phyloP scores from a whole-genome alignment of 2,797 vertebrate genomes.

The Crax fasciolata region DNA sequence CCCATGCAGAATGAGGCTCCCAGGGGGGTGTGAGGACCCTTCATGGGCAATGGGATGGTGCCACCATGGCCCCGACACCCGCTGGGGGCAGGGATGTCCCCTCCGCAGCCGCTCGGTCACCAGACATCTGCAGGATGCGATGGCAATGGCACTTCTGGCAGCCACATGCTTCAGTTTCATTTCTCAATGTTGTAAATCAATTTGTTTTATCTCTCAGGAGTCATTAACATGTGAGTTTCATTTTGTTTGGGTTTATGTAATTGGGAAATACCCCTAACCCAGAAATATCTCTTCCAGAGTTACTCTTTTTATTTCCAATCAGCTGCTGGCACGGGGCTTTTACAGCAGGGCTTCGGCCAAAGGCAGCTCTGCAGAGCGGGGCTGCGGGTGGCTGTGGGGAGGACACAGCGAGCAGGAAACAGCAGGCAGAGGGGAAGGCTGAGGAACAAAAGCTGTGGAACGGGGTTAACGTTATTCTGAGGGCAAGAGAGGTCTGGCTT shows the following conservation, averaged over 20 bases:
- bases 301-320: background rate
- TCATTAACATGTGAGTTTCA: background rate
- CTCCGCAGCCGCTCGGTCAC: background rate
- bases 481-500: background rate
- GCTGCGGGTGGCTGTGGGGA: background rate
- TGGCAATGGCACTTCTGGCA: background rate
- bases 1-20: fast-evolving
- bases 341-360: background rate
- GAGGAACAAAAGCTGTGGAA: background rate
- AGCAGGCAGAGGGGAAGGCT: fast-evolving
- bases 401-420: fast-evolving
- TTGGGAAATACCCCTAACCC: background rate
- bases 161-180: background rate
- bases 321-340: background rate
- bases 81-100: fast-evolving
- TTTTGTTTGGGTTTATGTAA: background rate
- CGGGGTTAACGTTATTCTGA: background rate
- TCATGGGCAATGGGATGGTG: fast-evolving
- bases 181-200: background rate
- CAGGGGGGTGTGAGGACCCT: fast-evolving
- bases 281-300: background rate
- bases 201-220: background rate
- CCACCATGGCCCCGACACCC: fast-evolving
- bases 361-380: background rate
- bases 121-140: background rate